Evolutionary conservation across 2,888 invertebrate genomes (phyloP), one percentile per base, ranked within the genome.

Genomic region (Andricus curvator): DNA sequence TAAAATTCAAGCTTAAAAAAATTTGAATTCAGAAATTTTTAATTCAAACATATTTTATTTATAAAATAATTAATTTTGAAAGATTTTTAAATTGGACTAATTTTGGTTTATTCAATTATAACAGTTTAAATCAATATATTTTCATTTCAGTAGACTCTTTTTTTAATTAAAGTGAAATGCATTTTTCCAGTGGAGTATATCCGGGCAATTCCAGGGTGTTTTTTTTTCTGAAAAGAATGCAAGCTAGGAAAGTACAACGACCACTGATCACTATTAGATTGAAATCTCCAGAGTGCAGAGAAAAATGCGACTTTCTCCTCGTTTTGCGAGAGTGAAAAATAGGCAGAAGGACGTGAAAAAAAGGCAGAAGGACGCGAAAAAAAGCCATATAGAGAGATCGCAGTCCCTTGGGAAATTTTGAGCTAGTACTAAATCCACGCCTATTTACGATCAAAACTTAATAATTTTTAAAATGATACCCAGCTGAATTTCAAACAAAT

Each of bases 211-310:
- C n/a, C 33, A 20, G 20, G 37, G 9, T 20, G 13, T 20, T 66
- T 66, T 66, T 66, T 66, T 66, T 66, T 66, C n/a, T 64, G 22
- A 6, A 64, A 29, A 64, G 15, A 64, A 29, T 64, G 64, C 20
- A 33, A 66, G 29, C 65, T 66, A 66, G 65, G n/a, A 41, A 33
- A 41, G 67, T n/a, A 41, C 41, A 67, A 67, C n/a, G 41, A 41
- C 67, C 67, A 67, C 41, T 67, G 41, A 41, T 67, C 41, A 67
- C 67, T 67, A 67, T 41, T 67, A 67, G 41, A 67, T 67, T 67
- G 41, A 67, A 67, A 67, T 67, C 67, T 67, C 67, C 6, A 67
- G 67, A 22, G 67, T 22, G 22, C 22, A 5, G 67, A 67, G 67
- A 67, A 67, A 67, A 67, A 67, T 67, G 67, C 41, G 22, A 67